A percentile compares a stretch with the other conserved stretches of the same genome.
Evolutionary conservation across 2,797 vertebrate genomes (phyloP).

Genomic region (Emys orbicularis): DNA sequence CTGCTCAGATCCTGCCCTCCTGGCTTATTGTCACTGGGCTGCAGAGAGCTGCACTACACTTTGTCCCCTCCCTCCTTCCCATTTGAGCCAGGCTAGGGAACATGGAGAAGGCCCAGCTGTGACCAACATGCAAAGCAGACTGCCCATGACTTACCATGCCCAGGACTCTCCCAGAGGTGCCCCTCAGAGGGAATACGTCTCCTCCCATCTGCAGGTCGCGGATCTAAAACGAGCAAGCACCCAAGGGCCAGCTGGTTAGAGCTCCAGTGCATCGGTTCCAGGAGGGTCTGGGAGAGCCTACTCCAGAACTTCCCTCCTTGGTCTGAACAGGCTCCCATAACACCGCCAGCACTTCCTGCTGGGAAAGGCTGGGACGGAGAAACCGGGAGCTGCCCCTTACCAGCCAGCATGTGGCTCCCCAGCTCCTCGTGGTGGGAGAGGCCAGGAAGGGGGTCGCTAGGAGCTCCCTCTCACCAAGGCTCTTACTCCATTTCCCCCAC

Average conservation of each 20-base stretch:
- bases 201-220: constrained; percentile 84
- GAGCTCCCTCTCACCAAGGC: not conserved
- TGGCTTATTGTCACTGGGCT: fast-evolving
- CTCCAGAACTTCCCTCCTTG: not conserved
- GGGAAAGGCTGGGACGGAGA: not conserved
- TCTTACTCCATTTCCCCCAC: not conserved
- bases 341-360: not conserved
- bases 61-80: not conserved
- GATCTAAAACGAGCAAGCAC: constrained; percentile 61
- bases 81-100: not conserved
- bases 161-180: constrained; percentile 85
- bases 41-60: fast-evolving
- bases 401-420: not conserved
- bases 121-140: fast-evolving
- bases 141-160: constrained; percentile 86
- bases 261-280: not conserved
- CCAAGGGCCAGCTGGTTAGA: fast-evolving
- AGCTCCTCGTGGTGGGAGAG: not conserved
- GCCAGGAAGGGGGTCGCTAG: not conserved
- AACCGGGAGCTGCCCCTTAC: not conserved
- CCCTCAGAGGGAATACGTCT: constrained; percentile 88
- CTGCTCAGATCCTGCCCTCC: fast-evolving
- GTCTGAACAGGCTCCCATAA: not conserved
- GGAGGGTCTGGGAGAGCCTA: not conserved
- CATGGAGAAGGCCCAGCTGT: not conserved